Conservation (phyloP, 2,113 vertebrate species). For the Opisthocomus hoazin region DNA sequence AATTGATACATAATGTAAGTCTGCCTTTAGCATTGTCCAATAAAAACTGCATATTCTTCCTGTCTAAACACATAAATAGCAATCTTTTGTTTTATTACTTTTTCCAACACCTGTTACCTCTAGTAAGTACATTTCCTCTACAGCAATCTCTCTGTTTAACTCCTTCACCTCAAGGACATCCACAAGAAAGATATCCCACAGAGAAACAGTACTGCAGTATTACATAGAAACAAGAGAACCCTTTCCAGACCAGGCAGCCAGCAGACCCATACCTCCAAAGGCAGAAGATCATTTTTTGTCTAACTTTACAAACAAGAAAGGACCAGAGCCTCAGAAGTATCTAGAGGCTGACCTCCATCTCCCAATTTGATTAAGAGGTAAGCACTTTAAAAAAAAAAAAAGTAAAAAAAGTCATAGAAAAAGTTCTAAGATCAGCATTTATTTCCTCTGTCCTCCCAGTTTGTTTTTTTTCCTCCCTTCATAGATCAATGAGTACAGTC, state of each 20-base stretch:
- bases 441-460: neutral
- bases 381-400: rapidly evolving
- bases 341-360: neutral
- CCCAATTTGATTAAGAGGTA: neutral
- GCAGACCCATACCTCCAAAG: neutral
- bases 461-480: neutral
- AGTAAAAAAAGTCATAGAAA: neutral
- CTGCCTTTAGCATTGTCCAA: neutral
- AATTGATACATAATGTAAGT: neutral
- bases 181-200: neutral
- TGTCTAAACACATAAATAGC: neutral
- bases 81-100: neutral
- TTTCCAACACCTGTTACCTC: neutral
- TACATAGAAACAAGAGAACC: neutral
- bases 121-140: neutral
- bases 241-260: neutral
- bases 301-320: neutral
- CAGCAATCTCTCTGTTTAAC: neutral
- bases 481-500: neutral
- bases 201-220: neutral
- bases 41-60: neutral
- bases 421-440: neutral
- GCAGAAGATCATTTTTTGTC: neutral
- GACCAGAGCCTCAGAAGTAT: neutral
- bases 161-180: neutral